Conservation (phyloP, 2,113 vertebrate species). For the Sorex fumeus region DNA sequence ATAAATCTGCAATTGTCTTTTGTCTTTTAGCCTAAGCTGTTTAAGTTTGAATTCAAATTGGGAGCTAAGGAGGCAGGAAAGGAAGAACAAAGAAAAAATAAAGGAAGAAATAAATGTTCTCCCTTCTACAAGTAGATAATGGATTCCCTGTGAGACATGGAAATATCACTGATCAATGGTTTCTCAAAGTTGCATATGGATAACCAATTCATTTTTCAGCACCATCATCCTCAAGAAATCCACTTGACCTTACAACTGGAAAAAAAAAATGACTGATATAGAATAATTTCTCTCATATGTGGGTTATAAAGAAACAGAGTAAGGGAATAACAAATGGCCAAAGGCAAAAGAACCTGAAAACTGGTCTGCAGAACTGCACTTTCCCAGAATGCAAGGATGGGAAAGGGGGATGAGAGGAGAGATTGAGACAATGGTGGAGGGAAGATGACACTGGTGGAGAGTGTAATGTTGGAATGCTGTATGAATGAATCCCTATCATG, state of each 20-base stretch:
- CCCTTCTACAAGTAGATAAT: neutral
- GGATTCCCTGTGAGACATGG: neutral
- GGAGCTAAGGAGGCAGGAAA: conserved; percentile 28
- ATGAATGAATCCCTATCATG: no score
- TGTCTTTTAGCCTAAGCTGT: conserved; percentile 68
- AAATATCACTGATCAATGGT: neutral
- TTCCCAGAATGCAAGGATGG: no score
- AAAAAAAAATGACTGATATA: neutral
- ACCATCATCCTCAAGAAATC: conserved; percentile 15
- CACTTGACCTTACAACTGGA: neutral
- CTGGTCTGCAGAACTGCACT: no score
- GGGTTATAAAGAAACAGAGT: no score
- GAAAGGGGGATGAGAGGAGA: no score
- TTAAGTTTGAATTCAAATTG: conserved; percentile 79
- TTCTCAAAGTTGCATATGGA: neutral
- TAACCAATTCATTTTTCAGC: neutral
- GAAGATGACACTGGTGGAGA: no score
- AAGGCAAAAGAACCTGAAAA: no score
- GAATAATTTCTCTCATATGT: no score
- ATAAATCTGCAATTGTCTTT: conserved; percentile 72
- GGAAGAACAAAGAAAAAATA: conserved; percentile 6
- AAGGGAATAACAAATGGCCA: no score
- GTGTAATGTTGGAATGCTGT: no score
- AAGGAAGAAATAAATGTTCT: neutral
- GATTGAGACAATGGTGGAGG: no score